A percentile compares a stretch with the other conserved stretches of the same genome.
phyloP scores from a whole-genome alignment of 2,888 invertebrate species.

The Pemphredon lugubris region DNA sequence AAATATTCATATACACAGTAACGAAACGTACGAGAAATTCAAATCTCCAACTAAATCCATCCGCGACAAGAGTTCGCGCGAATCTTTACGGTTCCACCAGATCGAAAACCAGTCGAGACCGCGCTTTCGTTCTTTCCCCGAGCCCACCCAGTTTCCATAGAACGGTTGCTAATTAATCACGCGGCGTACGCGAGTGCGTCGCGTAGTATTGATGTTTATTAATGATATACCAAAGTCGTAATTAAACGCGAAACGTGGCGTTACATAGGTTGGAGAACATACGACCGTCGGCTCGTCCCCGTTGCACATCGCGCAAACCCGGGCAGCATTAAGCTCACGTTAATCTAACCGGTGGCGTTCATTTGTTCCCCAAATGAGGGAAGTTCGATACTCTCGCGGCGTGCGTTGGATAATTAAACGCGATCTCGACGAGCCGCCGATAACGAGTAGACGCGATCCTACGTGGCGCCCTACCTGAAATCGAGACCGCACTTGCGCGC shows the following conservation, averaged over 20 bases:
- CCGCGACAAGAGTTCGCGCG: too few relatives aligned
- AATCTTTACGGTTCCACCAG: too few relatives aligned
- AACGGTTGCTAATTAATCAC: conserved; percentile 43
- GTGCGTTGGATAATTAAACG: conserved; percentile 59
- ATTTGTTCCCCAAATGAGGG: conserved; percentile 50
- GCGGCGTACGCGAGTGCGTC: background rate
- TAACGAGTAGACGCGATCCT: conserved; percentile 49
- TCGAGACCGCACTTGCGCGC: conserved; percentile 38
- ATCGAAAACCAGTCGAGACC: too few relatives aligned
- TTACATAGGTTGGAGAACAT: too few relatives aligned
- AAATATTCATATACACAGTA: too few relatives aligned
- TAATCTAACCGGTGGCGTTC: conserved; percentile 51
- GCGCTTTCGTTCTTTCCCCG: too few relatives aligned
- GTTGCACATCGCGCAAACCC: background rate
- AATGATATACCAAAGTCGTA: conserved; percentile 37
- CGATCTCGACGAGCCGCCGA: conserved; percentile 45
- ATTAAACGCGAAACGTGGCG: conserved; percentile 47
- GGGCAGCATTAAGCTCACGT: conserved; percentile 33
- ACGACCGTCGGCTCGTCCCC: conserved; percentile 17
- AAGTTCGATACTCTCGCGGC: conserved; percentile 40
- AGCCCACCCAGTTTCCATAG: background rate
- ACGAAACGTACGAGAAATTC: too few relatives aligned
- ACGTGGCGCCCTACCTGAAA: conserved; percentile 29
- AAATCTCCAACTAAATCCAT: too few relatives aligned
- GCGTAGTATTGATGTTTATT: conserved; percentile 41